phyloP scores from a whole-genome alignment of 2,113 vertebrate species.

The Riparia riparia region DNA sequence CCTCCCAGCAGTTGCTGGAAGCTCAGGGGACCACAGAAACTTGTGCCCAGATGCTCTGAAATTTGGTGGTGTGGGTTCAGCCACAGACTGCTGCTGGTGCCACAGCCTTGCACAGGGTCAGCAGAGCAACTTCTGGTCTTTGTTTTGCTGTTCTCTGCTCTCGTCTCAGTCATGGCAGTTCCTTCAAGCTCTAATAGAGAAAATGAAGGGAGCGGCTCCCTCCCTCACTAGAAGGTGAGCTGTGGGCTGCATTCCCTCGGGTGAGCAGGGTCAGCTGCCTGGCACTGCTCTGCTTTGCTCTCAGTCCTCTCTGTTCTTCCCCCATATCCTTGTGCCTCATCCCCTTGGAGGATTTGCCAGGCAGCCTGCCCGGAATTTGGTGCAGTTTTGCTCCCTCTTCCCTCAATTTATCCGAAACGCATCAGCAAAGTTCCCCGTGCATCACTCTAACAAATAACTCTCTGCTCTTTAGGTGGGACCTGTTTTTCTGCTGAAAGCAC shows the following conservation, averaged over 20 bases:
- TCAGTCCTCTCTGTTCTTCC: background rate
- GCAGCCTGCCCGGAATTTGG: background rate
- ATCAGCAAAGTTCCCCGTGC: background rate
- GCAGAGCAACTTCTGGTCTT: background rate
- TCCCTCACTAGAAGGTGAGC: background rate
- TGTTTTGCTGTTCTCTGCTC: background rate
- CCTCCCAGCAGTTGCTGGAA: background rate
- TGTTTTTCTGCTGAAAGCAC: background rate
- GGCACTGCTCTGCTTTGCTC: background rate
- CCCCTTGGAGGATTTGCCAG: background rate
- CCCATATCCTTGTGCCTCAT: accelerated
- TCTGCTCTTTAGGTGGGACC: background rate
- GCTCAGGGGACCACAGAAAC: accelerated
- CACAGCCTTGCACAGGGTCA: accelerated
- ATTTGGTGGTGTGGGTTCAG: background rate
- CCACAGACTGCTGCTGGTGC: background rate
- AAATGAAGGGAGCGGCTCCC: accelerated
- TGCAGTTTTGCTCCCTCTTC: background rate
- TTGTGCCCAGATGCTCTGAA: accelerated
- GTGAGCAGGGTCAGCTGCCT: background rate
- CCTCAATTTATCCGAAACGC: background rate
- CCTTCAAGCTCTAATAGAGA: background rate
- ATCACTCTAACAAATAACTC: accelerated
- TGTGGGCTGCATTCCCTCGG: background rate
- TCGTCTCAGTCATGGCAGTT: background rate